Evolutionary conservation across 2,113 vertebrate species (phyloP), one percentile per base, ranked within the genome.

Genomic region (Callaeas wilsoni): DNA sequence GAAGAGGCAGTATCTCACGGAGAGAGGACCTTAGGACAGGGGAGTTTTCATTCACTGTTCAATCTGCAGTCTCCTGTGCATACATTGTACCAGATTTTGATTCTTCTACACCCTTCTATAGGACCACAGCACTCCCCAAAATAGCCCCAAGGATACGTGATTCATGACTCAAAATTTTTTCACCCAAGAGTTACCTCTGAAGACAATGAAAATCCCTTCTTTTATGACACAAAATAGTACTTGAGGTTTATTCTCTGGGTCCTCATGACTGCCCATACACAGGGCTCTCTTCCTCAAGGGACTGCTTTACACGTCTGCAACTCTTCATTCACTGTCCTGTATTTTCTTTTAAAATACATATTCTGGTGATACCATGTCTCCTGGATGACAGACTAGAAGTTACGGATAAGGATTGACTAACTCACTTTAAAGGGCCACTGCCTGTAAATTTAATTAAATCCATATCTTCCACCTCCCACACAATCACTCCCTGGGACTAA

Each of bases 401-500:
- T 71, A 94, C 84, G 77, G 68, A 70, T 59, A 84, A 41, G 64
- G 76, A 84, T 6, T 86, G 93, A 67, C 60, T 56, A 92, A 44
- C 52, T 94, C 59, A 80, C 83, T 95, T 93, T 90, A 88, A 90
- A 92, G 90, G 67, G 35, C 64, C 79, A 92, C 60, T 93, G 96
- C 46, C 89, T 94, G 90, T 84, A 94, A 70, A 89, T 96, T 84
- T 95, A 96, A 94, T 97, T 90, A 95, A 95, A 94, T 92, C 68
- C 91, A 3, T 87, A 89, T 89, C 73, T 91, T 89, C 64, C 79
- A 75, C 83, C 93, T 93, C 95, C 94, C 95, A 97, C 95, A 81
- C 47, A 90, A 89, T 67, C 27, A 50, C 42, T 86, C 90, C 89
- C 57, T 47, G 83, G 89, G 93, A 92, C 86, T 93, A 81, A 86